These are phyloP conservation scores for Leptatherina wallacei DNA, from an alignment of 2,797 vertebrate genomes.

Conservation along the genomic window DNA sequence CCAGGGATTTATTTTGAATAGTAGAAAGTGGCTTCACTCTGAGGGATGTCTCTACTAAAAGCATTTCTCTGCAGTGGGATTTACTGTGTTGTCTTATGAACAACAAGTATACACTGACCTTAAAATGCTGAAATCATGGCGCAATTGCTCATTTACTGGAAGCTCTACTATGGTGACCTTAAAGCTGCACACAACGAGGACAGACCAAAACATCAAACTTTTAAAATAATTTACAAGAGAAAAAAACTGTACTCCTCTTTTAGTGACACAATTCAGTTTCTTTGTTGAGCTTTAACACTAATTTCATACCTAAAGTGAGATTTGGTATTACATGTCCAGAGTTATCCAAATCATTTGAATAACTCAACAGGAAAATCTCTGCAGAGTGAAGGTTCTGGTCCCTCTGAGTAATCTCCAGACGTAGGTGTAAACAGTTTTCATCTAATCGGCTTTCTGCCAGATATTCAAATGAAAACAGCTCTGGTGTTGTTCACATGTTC, in stretches of 20 bases:
- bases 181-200: background rate
- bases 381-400: background rate
- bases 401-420: background rate
- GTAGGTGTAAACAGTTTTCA: background rate
- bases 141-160: constrained; percentile 6
- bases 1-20: constrained; percentile 61
- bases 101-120: constrained; percentile 5
- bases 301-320: background rate
- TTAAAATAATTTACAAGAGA: background rate
- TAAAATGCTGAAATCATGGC: background rate
- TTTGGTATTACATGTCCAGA: background rate
- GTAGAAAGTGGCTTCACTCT: constrained; percentile 30
- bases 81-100: constrained; percentile 32
- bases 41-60: constrained; percentile 33
- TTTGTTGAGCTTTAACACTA: background rate
- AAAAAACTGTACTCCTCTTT: background rate
- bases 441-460: background rate
- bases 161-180: background rate
- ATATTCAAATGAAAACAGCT: background rate
- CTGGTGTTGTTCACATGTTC: background rate
- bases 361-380: background rate
- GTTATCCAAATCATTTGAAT: background rate
- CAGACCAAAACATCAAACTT: background rate
- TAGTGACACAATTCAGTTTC: background rate
- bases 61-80: constrained; percentile 41